A percentile compares a stretch with the other conserved stretches of the same genome.
Conservation (phyloP, 2,888 invertebrate genomes). For the Cephus pulcher region DNA sequence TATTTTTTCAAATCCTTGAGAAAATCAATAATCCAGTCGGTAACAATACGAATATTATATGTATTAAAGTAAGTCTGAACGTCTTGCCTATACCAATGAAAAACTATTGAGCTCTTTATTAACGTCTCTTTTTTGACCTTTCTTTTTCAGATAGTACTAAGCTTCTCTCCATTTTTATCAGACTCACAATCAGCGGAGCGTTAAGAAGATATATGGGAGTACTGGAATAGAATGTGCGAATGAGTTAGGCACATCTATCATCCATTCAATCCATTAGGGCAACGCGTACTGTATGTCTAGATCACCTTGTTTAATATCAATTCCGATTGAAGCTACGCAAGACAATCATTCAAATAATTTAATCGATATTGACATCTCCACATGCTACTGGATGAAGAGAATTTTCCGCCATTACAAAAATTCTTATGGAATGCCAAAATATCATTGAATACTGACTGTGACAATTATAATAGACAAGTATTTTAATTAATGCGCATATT, state of each 20-base stretch:
- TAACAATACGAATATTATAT: too few species aligned
- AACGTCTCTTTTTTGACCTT: neutral
- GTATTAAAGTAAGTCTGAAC: neutral
- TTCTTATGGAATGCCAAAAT: neutral
- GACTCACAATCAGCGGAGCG: slow-evolving; percentile 14
- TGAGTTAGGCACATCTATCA: slow-evolving; percentile 51
- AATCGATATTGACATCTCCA: slow-evolving; percentile 1
- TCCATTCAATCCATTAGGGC: slow-evolving; percentile 59
- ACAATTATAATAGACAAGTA: neutral
- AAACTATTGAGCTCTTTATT: neutral
- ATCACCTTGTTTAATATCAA: slow-evolving; percentile 48
- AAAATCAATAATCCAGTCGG: neutral
- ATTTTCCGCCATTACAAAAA: neutral
- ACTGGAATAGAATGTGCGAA: slow-evolving; percentile 45
- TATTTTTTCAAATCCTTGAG: slow-evolving; percentile 17
- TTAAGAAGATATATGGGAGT: slow-evolving; percentile 18
- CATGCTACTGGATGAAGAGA: neutral
- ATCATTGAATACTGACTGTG: neutral
- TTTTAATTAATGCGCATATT: neutral
- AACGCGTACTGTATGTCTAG: slow-evolving; percentile 40
- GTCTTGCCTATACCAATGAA: neutral
- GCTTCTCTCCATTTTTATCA: slow-evolving; percentile 5
- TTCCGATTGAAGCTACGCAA: slow-evolving; percentile 37
- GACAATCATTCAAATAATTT: slow-evolving; percentile 14
- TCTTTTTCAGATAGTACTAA: neutral